Conservation (phyloP, 1,140 invertebrate species). For the Streblospio benedicti region DNA sequence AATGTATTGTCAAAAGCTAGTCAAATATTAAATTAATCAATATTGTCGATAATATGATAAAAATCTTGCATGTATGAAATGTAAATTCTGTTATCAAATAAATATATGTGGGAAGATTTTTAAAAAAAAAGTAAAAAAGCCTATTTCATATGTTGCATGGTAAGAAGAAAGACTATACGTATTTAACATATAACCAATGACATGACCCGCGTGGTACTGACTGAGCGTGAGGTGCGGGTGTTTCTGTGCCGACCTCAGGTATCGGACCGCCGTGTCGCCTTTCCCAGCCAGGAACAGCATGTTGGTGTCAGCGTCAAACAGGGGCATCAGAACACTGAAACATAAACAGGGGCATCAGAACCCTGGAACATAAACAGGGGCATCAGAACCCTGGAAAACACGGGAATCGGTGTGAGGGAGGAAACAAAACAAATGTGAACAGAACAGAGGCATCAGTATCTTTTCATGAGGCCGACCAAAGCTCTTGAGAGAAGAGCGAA, state of each 20-base stretch:
- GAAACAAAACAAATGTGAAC: too few relatives aligned
- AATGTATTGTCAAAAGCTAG: too few relatives aligned
- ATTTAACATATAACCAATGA: neutral
- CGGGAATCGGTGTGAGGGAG: too few relatives aligned
- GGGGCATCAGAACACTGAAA: slow-evolving; percentile 68
- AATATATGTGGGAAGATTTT: neutral
- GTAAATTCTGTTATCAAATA: neutral
- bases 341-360: slow-evolving; percentile 49
- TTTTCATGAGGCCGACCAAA: slow-evolving; percentile 14
- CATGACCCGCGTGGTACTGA: neutral
- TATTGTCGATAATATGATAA: slow-evolving; percentile 1
- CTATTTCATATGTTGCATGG: too few relatives aligned
- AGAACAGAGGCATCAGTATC: slow-evolving; percentile 25
- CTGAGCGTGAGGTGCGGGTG: neutral
- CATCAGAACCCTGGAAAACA: slow-evolving; percentile 58
- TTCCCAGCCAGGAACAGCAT: slow-evolving; percentile 92
- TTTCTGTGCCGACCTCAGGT: neutral
- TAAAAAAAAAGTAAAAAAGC: slow-evolving; percentile 4
- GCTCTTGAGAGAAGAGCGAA: too few relatives aligned
- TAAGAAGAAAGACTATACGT: too few relatives aligned
- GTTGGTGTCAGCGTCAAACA: slow-evolving; percentile 82
- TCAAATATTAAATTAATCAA: too few relatives aligned
- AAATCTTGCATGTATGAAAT: too few relatives aligned
- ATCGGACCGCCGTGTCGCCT: slow-evolving; percentile 26
- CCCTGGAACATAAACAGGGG: slow-evolving; percentile 47